Conservation (phyloP, 2,888 invertebrate genomes). For the Clanis bilineata region DNA sequence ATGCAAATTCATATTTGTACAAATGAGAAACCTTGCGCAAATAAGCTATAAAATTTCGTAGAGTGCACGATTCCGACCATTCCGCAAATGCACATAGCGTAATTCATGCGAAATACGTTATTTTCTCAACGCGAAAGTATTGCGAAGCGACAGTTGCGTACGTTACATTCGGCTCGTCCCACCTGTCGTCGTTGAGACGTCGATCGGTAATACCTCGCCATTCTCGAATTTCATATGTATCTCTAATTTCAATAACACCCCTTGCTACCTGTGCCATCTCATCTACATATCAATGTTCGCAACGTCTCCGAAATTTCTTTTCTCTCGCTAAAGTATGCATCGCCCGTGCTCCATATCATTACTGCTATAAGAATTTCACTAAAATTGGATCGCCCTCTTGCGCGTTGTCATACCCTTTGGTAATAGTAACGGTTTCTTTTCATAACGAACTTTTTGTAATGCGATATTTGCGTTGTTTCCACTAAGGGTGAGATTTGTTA, state of each 20-base stretch:
- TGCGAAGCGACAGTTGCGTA: constrained; percentile 31
- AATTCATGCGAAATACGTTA: constrained; percentile 35
- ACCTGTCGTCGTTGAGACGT: constrained; percentile 47
- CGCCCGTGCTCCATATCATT: constrained; percentile 80
- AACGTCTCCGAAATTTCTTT: constrained; percentile 74
- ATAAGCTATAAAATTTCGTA: constrained; percentile 11
- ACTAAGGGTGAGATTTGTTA: constrained; percentile 72
- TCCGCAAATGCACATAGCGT: constrained; percentile 12
- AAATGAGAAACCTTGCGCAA: constrained; percentile 9
- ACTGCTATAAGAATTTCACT: constrained; percentile 68
- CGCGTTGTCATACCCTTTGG: constrained; percentile 76
- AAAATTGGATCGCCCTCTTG: constrained; percentile 77
- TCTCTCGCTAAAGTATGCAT: constrained; percentile 75
- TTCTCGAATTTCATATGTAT: constrained; percentile 73
- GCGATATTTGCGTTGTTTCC: constrained; percentile 76
- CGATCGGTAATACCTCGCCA: constrained; percentile 56
- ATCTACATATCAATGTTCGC: constrained; percentile 80
- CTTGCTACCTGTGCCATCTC: constrained; percentile 74
- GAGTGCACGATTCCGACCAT: constrained; percentile 12
- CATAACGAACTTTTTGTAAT: constrained; percentile 80
- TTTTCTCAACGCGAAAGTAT: constrained; percentile 35
- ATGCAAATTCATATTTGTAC: constrained; percentile 1
- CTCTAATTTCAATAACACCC: constrained; percentile 80
- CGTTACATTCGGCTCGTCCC: constrained; percentile 28
- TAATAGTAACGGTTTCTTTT: constrained; percentile 80